Base-by-base conservation (phyloP, 2,888 invertebrate species). In the Diarsia mendica region DNA sequence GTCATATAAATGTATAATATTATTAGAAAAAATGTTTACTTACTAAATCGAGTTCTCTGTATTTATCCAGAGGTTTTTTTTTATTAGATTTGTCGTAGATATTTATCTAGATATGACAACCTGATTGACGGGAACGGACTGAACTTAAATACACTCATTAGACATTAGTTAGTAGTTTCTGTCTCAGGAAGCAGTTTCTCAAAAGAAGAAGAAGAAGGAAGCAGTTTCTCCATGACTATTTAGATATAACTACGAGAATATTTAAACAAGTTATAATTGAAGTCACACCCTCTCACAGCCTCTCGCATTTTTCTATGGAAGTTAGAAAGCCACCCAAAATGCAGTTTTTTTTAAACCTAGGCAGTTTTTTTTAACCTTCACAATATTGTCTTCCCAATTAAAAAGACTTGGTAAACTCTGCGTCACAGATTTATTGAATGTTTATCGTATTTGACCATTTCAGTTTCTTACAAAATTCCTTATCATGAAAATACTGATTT, bases 401-500 rank as follows among this genome's bases (percentile, higher is more conserved):
- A 39, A 61, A 39, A 13, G 11, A 20, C 39, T 20, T 78, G 48
- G 9, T 39, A 28, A 55, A 39, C 15, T 66, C 79, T 69, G 55
- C n/a, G 9, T 55, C 6, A 13, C 49, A 33, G 23, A 13, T 46
- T 58, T 67, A 20, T 18, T 5, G 20, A 76, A 77, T 39, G 13
- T 28, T 13, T 46, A 28, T 48, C 6, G 28, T n/a, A 33, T 20
- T 77, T 61, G 18, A 61, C 61, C 33, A 66, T 55, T 82, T 49
- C 66, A 69, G 53, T 51, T 76, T 76, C 33, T 44, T n/a, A 63
- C n/a, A 46, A 33, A 61, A 18, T 60, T 51, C 23, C 18, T 11
- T 44, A 83, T 55, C 61, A 82, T 82, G 81, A 71, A 63, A 68
- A 65, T 48, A 60, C 51, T 20, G 8, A 55, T 18, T 67, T 60